Base-by-base conservation (phyloP, 2,113 vertebrate species). In the Ochotona princeps region DNA sequence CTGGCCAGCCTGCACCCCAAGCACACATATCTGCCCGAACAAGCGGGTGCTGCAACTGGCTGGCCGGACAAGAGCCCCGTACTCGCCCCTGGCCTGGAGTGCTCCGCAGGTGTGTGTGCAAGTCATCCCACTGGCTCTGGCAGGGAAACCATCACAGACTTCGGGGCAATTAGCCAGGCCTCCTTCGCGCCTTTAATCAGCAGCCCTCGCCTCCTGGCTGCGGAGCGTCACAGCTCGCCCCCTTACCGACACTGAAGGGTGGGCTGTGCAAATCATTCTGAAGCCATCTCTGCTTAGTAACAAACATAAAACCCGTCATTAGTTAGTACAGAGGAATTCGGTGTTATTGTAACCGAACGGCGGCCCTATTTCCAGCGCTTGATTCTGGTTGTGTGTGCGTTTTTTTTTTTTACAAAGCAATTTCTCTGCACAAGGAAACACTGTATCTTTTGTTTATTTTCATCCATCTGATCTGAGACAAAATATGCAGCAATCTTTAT, bases 81-180 rank as follows among this genome's bases (percentile, higher is more conserved):
- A 0, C 63, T 0, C 38, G 0, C 61, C 51, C 17, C 84, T 57
- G 54, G 66, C 94, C 94, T 73, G 72, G 96, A 86, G 96, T 96
- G 75, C 15, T n/a, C 15, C 63, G 97, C 98, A 98, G 98, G 98
- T 98, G 98, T 98, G 98, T 98, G 98, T 98, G n/a, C 97, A 95
- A 92, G 87, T 54, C 94, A 95, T 94, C n/a, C 95, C 79, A 94
- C 47, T 21, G 17, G 32, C 92, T n/a, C 54, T 57, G 54, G 74
- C 90, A 89, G 84, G 92, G 86, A 81, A 95, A 23, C 21, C 74
- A 73, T 82, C 35, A 51, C 20, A 60, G 87, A 51, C 72, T 90
- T 94, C 92, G 13, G 28, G 51, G 8, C 63, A 91, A 96, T 97
- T 92, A 96, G 32, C 66, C 1, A 72, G 82, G 92, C 44, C 81